Evolutionary conservation across 2,113 vertebrate species (phyloP), one percentile per base, ranked within the genome.

Genomic region (Neolamprologus brichardi): DNA sequence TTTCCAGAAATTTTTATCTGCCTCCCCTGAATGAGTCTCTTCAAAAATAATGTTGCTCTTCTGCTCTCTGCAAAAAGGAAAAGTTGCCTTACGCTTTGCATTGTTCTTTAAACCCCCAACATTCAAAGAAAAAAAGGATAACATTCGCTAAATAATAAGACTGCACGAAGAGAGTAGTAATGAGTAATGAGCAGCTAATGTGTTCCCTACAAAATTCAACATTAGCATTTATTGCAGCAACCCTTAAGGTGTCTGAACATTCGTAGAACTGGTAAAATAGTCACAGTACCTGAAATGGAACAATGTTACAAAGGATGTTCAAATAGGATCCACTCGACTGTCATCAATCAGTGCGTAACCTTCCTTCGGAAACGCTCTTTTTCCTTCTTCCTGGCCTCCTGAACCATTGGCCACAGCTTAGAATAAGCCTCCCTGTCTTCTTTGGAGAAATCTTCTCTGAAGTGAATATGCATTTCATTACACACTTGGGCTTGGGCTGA

Each of bases 321-420:
- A 54, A 0, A 23, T 2, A 23, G 52, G 52, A 23, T 54, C 52
- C 20, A 54, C 52, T 2, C 0, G 3, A 23, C 11, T 0, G 11
- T 54, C 1, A 0, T 54, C 52, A 54, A 54, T 54, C 52, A 23
- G n/a, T 23, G 52, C 11, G 3, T 54, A 54, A 20, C 52, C 52
- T 54, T 54, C 10, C 11, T 54, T 23, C 3, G 2, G 20, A 23
- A 54, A 54, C 0, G 5, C 3, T 51, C 49, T 54, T 23, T 23
- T 54, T 7, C 53, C 53, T 25, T 13, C 1, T 13, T 54, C 11
- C 53, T 54, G 53, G 20, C n/a, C 6, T 25, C 20, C 52, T 23
- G n/a, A 23, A 53, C 52, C 11, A 54, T 12, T 23, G 20, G 53
- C 53, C 53, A 54, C 53, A 54, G 53, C 6, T 54, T 54, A 25